Base-by-base conservation (phyloP, 2,797 vertebrate species). In the Hemitrygon akajei region DNA sequence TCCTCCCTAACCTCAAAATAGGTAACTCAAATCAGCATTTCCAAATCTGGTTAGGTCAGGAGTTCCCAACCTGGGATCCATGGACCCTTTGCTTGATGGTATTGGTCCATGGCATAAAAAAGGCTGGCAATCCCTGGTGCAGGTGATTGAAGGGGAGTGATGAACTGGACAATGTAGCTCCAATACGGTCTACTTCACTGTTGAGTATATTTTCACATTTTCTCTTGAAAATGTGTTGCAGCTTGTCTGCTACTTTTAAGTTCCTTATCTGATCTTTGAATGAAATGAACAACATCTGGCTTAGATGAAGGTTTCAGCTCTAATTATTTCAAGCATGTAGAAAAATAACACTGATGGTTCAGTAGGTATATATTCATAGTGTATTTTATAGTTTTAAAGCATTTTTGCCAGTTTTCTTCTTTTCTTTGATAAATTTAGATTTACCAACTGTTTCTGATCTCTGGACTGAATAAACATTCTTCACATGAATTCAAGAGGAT, bases 281-380 rank as follows among this genome's bases (percentile, higher is more conserved):
- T 66, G 86, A 18, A 89, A 3, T 69, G n/a, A 60, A 37, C 86
- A 89, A 89, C 84, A 87, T 66, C 30, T 87, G 84, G 84, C 60
- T 34, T 37, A 66, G 60, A 22, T 89, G 30, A 34, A 69, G 27
- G 18, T 89, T 89, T 66, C 60, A 69, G 0, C 37, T 89, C 86
- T 89, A 34, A 89, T 89, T 89, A 60, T 89, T 69, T 34, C 86
- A 66, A 66, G 63, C 7, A 0, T 34, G n/a, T 89, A 37, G 60
- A 66, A 89, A 47, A 69, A 89, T 66, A n/a, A 7, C 86, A 66
- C 60, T 4, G 63, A 87, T 30, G n/a, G 60, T 18, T 34, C 47
- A 63, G 60, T 66, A 34, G n/a, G 18, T 66, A n/a, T 7, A 34
- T 34, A 34, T 89, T 66, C 60, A 79, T 66, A 66, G 5, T 18